Evolutionary conservation across 2,888 invertebrate species (phyloP).

Genomic region (Yponomeuta evonymella): DNA sequence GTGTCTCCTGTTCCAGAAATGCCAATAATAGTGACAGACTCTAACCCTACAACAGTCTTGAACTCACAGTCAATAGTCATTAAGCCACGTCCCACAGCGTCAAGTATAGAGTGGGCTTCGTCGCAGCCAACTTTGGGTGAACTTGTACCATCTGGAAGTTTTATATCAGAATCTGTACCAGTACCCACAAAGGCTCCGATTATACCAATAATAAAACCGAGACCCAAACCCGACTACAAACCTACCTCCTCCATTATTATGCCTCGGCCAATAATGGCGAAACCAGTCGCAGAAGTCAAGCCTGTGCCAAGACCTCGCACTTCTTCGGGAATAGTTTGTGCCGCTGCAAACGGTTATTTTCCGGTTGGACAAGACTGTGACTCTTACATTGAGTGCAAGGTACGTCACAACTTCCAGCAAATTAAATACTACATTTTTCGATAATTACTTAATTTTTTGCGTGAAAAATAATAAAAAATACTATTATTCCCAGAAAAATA

Average conservation of each 20-base stretch:
- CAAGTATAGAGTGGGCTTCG: not conserved
- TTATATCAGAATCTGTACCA: not conserved
- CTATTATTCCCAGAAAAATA: slow-evolving; percentile 61
- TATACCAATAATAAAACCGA: not conserved
- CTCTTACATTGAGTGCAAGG: slow-evolving; percentile 79
- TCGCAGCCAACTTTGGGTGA: not conserved
- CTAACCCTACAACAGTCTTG: slow-evolving; percentile 2
- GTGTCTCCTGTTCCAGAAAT: slow-evolving; percentile 3
- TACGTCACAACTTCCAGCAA: slow-evolving; percentile 26
- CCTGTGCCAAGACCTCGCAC: not conserved
- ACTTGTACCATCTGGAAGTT: not conserved
- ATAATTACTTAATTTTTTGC: too few relatives aligned
- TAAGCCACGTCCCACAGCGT: not conserved
- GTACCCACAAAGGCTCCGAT: not conserved
- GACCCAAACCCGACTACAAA: not conserved
- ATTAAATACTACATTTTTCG: not conserved
- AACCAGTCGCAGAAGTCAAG: not conserved
- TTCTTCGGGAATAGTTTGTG: not conserved
- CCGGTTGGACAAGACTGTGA: slow-evolving; percentile 77
- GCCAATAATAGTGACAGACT: slow-evolving; percentile 13
- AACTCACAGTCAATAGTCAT: slow-evolving; percentile 2
- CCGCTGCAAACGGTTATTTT: slow-evolving; percentile 5
- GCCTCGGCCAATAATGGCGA: not conserved
- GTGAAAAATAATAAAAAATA: not conserved
- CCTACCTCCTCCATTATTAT: not conserved